These are phyloP conservation scores for Seriola dumerili DNA, from an alignment of 2,113 vertebrate species.

Conservation along the genomic window DNA sequence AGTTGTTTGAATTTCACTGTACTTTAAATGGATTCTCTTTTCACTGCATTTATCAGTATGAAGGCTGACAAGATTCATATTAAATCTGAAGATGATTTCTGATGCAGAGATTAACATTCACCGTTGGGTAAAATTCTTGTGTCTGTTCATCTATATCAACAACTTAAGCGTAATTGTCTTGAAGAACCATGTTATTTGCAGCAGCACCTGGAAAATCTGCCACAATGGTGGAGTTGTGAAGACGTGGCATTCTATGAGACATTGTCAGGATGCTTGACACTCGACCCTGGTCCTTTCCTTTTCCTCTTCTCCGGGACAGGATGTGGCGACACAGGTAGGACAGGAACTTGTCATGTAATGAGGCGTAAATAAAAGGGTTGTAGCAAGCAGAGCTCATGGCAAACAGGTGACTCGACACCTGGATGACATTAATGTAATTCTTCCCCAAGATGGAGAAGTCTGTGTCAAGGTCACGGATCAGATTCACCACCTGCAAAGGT, in stretches of 20 bases:
- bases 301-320: slow-evolving; percentile 30
- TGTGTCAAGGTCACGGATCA: slow-evolving; percentile 82
- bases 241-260: slow-evolving; percentile 47
- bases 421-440: slow-evolving; percentile 83
- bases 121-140: too few relatives aligned
- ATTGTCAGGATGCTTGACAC: slow-evolving; percentile 59
- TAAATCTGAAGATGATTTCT: neutral
- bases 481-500: slow-evolving; percentile 79
- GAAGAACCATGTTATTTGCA: neutral
- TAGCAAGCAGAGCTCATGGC: slow-evolving; percentile 86
- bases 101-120: neutral
- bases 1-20: neutral
- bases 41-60: neutral
- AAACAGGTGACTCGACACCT: slow-evolving; percentile 83
- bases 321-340: slow-evolving; percentile 67
- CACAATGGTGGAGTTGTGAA: slow-evolving; percentile 34
- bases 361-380: slow-evolving; percentile 87
- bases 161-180: slow-evolving; percentile 50
- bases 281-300: slow-evolving; percentile 34
- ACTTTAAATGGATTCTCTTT: neutral
- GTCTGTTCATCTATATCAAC: neutral
- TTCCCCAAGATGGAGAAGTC: slow-evolving; percentile 83
- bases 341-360: slow-evolving; percentile 80
- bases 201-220: slow-evolving; percentile 51
- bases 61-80: neutral